Percentiles rank a stretch among this genome's conserved stretches.
Conservation (phyloP, 2,888 invertebrate genomes). For the Hecatera dysodea region DNA sequence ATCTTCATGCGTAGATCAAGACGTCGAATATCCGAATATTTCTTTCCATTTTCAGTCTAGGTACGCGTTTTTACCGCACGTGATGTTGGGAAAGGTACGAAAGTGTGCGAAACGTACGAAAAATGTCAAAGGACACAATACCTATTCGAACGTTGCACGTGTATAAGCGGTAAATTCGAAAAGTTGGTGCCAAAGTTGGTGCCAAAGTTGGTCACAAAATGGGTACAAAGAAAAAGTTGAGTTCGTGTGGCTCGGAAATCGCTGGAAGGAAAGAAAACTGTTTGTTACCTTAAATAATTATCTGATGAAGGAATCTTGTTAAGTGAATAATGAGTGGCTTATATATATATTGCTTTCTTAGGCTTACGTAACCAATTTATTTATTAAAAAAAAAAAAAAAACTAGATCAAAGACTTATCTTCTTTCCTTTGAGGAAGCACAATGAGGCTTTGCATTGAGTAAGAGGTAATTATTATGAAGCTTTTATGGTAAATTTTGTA, state of each 20-base stretch:
- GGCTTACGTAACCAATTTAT: background rate
- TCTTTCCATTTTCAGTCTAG: conserved; percentile 54
- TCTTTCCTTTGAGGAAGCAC: background rate
- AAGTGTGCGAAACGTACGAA: conserved; percentile 31
- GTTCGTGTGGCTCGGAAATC: conserved; percentile 47
- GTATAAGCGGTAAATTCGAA: conserved; percentile 55
- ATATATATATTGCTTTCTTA: conserved; percentile 19
- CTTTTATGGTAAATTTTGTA: no score
- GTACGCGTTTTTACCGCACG: conserved; percentile 62
- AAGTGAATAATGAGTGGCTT: conserved; percentile 46
- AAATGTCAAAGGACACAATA: conserved; percentile 48
- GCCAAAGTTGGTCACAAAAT: conserved; percentile 46
- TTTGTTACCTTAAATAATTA: conserved; percentile 64
- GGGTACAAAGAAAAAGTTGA: conserved; percentile 54
- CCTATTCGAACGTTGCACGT: conserved; percentile 48
- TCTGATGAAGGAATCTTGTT: conserved; percentile 43
- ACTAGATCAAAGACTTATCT: background rate
- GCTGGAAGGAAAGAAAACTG: conserved; percentile 49
- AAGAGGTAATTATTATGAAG: background rate
- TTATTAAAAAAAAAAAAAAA: background rate
- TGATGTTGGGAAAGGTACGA: conserved; percentile 51
- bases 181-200: conserved; percentile 57
- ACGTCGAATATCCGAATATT: conserved; percentile 45
- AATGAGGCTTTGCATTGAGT: background rate
- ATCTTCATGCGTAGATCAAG: conserved; percentile 61